A percentile compares a stretch with the other conserved stretches of the same genome.
These are phyloP conservation scores for Pachycephus smyrnensis DNA, from an alignment of 2,888 invertebrate genomes.

Conservation along the genomic window DNA sequence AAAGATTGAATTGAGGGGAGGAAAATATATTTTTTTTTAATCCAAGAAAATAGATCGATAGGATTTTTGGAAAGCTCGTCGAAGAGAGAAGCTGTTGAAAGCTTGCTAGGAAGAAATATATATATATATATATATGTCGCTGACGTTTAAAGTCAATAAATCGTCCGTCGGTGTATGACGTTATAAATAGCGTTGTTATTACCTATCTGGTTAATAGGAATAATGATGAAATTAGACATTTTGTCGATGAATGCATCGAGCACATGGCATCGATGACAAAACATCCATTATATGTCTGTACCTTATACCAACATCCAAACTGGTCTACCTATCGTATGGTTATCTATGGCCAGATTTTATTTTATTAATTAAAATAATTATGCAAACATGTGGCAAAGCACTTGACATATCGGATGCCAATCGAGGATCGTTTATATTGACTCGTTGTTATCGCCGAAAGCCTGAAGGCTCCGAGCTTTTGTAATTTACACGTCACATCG, in stretches of 20 bases:
- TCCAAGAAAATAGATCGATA: neutral
- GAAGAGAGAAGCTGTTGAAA: constrained; percentile 2
- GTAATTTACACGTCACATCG: neutral
- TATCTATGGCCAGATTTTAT: neutral
- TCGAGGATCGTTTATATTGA: constrained; percentile 9
- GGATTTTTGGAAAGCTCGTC: neutral
- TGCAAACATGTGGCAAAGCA: constrained; percentile 27
- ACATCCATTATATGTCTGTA: neutral
- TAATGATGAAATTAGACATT: constrained; percentile 48
- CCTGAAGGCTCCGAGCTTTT: neutral
- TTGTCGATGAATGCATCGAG: constrained; percentile 35
- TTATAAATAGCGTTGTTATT: constrained; percentile 44
- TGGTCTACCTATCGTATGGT: too few species aligned
- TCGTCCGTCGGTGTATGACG: constrained; percentile 37
- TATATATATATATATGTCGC: constrained; percentile 25
- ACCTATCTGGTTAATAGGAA: constrained; percentile 35
- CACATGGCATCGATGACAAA: constrained; percentile 18
- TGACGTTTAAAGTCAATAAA: constrained; percentile 45
- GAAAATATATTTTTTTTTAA: neutral
- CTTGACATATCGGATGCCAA: constrained; percentile 26
- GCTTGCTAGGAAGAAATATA: constrained; percentile 9
- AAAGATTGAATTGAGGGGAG: too few species aligned
- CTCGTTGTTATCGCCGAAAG: neutral
- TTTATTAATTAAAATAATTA: constrained; percentile 36
- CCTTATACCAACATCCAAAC: neutral